Evolutionary conservation across 2,113 vertebrate genomes (phyloP), one percentile per base, ranked within the genome.

Genomic region (Solea senegalensis): DNA sequence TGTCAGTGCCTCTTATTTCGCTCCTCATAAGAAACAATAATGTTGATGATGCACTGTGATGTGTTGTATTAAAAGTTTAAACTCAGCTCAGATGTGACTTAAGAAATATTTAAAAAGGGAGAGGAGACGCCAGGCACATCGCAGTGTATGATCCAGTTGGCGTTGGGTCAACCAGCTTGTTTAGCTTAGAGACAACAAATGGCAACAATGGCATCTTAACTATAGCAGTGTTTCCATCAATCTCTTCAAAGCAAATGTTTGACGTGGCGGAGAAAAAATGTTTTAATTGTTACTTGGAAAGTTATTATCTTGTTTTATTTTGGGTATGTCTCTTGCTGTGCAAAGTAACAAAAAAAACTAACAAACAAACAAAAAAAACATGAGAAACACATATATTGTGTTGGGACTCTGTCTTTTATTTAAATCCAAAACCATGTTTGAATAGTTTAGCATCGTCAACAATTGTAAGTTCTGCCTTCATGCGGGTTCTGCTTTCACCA

Each of bases 61-160:
- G 43, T 58, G 53, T 59, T 63, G 61, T 54, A 78, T 82, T 67
- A 64, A 69, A 78, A 52, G 28, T 65, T 4, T 14, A 49, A 26
- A 5, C 34, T 49, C 9, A 1, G 9, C 53, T 52, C 57, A 59
- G 48, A 48, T 51, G 7, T 45, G 53, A 60, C 34, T 67, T 10
- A 16, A 48, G 7, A 48, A 46, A 43, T n/a, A 48, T 12, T 49
- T 8, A 41, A 51, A 58, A 60, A 44, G 45, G 51, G 13, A 16
- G 26, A 43, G 49, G 74, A 65, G 28, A 46, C 14, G 53, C 50
- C 61, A 60, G 10, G 44, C 50, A 53, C 28, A 52, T 15, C 80
- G 67, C 45, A n/a, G 44, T 62, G 70, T 46, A 27, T 45, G 66
- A 65, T 82, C 53, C 67, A 72, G 50, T 62, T 84, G 68, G 79